Evolutionary conservation across 1,140 invertebrate genomes (phyloP), one percentile per base, ranked within the genome.

Genomic region (Nymphalis io): DNA sequence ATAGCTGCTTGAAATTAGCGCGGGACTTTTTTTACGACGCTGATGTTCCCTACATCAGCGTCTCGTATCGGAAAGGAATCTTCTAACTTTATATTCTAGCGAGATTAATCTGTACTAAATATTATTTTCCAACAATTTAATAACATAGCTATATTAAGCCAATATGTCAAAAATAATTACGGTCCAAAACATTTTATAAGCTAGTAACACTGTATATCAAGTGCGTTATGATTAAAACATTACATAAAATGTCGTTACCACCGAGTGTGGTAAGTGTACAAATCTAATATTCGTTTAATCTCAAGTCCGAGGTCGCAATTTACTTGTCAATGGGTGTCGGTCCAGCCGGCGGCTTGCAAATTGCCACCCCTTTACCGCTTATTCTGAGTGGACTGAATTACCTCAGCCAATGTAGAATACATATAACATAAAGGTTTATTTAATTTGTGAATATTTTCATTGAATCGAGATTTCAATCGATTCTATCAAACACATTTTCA

Each of bases 251-350:
- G 48, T 51, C 20, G 18, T 21, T 1, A 11, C 20, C 20, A 33
- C 27, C 12, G 15, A 57, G 13, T 33, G 60, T 48, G 46, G 60
- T 38, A 23, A 27, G 42, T 59, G 55, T 69, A 62, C 60, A 62
- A 58, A 62, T 69, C 60, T 62, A 58, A 69, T 69, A 62, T 60
- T 69, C 60, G 68, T 62, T 69, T 63, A 62, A 69, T 69, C 68
- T 69, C 33, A 21, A 51, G 39, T 69, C 68, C 60, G 60, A 27
- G 23, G 57, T 59, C 69, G 62, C 69, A 71, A 71, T 71, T 71
- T 71, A 60, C 63, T 71, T 71, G 64, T 63, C 60, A 72, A 72
- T 67, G 70, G 64, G 60, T 39, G 60, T 65, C 40, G 70, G 61
- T 53, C 57, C 23, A 67, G 39, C 16, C 48, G 61, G 51, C 38